Conservation (phyloP, 2,888 invertebrate species). For the Cheilosia impressa region DNA sequence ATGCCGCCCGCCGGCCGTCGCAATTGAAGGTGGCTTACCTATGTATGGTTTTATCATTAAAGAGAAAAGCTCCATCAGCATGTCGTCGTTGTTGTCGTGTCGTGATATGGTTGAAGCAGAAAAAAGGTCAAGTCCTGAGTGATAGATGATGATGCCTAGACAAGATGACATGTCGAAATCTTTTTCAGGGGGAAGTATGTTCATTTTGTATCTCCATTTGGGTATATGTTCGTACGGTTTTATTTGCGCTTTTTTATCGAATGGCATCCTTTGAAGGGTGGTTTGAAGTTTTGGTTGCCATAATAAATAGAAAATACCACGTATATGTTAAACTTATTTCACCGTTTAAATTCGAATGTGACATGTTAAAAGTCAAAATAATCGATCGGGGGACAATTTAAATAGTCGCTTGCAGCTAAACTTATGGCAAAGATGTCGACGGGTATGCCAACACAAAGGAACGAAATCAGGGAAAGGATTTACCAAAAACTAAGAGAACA, state of each 20-base stretch:
- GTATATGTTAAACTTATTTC: constrained; percentile 40
- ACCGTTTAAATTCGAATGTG: constrained; percentile 45
- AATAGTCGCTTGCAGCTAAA: not conserved
- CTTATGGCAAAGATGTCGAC: too few species aligned
- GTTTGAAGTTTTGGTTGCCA: constrained; percentile 10
- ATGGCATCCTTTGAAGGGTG: constrained; percentile 9
- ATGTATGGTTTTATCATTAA: constrained; percentile 47
- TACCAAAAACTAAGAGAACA: too few species aligned
- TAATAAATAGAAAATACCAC: constrained; percentile 19
- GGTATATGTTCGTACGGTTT: constrained; percentile 29
- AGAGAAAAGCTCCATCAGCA: constrained; percentile 68
- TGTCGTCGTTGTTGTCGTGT: constrained; percentile 57
- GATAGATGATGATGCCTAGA: constrained; percentile 82
- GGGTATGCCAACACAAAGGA: too few species aligned
- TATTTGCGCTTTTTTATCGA: constrained; percentile 24
- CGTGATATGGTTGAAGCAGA: constrained; percentile 71
- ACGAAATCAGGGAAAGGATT: too few species aligned
- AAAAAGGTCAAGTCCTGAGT: constrained; percentile 84
- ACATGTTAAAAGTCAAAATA: constrained; percentile 37
- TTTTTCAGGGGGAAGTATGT: constrained; percentile 66
- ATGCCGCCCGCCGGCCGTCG: not conserved
- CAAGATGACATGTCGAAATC: constrained; percentile 74
- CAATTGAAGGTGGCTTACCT: constrained; percentile 45
- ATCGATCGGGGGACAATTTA: constrained; percentile 5
- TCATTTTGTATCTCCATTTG: constrained; percentile 41